Percentiles rank a stretch among this genome's conserved stretches.
These are phyloP conservation scores for Diadophis punctatus DNA, from an alignment of 2,113 vertebrate genomes.

Conservation along the genomic window DNA sequence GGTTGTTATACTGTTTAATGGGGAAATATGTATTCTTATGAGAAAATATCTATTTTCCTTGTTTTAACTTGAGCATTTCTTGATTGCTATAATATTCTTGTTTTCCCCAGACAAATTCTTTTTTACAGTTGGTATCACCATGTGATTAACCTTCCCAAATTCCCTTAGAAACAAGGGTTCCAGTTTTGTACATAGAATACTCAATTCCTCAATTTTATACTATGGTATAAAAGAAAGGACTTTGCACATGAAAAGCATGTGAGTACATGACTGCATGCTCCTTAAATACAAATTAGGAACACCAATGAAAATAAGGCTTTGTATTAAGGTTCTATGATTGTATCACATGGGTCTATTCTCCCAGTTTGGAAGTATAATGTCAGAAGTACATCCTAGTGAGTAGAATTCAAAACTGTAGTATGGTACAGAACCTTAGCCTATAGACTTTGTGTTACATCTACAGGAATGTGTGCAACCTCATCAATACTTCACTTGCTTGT, in stretches of 20 bases:
- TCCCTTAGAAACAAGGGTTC: slow-evolving; percentile 7
- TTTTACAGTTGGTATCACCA: background rate
- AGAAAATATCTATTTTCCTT: background rate
- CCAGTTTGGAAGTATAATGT: background rate
- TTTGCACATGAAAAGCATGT: background rate
- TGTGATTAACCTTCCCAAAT: background rate
- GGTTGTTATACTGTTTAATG: background rate
- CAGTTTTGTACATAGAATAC: background rate
- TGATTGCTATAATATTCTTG: background rate
- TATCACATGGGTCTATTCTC: background rate
- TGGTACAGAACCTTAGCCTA: background rate
- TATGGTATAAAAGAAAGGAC: background rate
- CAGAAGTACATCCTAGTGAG: background rate
- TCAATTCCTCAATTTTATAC: background rate
- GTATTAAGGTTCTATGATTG: background rate
- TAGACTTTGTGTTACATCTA: background rate
- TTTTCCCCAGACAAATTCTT: background rate
- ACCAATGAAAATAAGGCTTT: background rate
- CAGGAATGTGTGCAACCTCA: background rate
- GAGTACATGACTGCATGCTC: background rate
- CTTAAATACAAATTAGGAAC: background rate
- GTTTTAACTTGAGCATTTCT: background rate
- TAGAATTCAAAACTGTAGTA: background rate
- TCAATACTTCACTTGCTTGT: background rate
- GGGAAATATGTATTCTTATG: background rate